Evolutionary conservation across 2,888 invertebrate genomes (phyloP).

Genomic region (Apodemia mormo): DNA sequence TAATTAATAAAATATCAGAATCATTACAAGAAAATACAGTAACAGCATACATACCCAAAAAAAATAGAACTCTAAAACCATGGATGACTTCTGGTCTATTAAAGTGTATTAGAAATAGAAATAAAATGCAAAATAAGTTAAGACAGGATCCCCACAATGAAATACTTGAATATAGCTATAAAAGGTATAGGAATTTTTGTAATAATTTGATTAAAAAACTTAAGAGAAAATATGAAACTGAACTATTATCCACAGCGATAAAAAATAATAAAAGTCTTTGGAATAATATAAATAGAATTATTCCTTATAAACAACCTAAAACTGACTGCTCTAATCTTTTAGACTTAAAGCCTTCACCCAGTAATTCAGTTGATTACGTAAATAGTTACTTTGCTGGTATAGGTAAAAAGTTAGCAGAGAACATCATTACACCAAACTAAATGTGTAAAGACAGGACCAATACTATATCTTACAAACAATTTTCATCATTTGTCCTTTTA

Average conservation of each 20-base stretch:
- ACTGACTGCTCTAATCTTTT: no score
- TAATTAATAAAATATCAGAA: constrained; percentile 5
- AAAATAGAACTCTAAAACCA: constrained; percentile 19
- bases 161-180: constrained; percentile 9
- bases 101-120: constrained; percentile 6
- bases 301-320: no score
- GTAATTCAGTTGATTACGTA: no score
- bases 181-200: neutral
- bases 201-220: no score
- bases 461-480: no score
- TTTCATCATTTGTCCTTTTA: no score
- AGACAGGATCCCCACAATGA: neutral
- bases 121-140: no score
- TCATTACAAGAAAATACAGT: neutral
- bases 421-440: no score
- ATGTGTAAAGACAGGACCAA: no score
- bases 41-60: neutral
- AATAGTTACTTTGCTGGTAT: no score
- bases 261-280: constrained; percentile 6
- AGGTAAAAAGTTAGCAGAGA: no score
- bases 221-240: neutral
- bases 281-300: constrained; percentile 6
- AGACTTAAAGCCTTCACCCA: no score
- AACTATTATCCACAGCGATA: neutral
- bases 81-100: constrained; percentile 1